Evolutionary conservation across 2,113 vertebrate genomes (phyloP).

Genomic region (Chelonoidis abingdonii): DNA sequence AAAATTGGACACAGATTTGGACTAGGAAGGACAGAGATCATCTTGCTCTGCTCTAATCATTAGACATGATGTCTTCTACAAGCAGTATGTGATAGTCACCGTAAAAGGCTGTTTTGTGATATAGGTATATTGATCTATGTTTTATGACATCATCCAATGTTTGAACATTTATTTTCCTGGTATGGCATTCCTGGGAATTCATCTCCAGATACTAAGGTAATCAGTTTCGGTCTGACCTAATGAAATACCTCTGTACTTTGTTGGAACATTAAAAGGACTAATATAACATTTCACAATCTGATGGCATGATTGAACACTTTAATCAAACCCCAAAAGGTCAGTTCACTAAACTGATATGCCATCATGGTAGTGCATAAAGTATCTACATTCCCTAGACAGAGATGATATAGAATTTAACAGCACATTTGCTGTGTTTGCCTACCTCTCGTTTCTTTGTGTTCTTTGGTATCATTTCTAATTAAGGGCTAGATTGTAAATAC

Average conservation of each 20-base stretch:
- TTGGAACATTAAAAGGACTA: slow-evolving; percentile 3
- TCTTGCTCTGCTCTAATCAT: neutral
- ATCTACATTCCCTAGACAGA: neutral
- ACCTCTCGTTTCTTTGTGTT: too few species aligned
- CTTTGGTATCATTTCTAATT: too few species aligned
- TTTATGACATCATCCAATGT: neutral
- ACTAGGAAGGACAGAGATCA: too few species aligned
- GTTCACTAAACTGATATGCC: neutral
- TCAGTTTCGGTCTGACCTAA: neutral
- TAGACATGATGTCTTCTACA: neutral
- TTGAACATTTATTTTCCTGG: neutral
- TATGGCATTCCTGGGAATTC: neutral
- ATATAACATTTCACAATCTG: neutral
- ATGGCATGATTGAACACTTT: neutral
- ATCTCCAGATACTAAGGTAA: neutral
- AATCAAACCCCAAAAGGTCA: neutral
- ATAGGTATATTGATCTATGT: neutral
- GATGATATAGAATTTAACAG: neutral
- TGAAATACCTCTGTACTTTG: neutral
- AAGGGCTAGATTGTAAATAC: too few species aligned
- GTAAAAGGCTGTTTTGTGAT: neutral
- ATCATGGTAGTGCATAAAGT: neutral
- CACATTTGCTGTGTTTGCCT: neutral
- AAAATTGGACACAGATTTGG: neutral
- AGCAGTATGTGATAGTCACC: neutral